Evolutionary conservation across 2,113 vertebrate genomes (phyloP), one percentile per base, ranked within the genome.

Genomic region (Nannobrachium achirus): DNA sequence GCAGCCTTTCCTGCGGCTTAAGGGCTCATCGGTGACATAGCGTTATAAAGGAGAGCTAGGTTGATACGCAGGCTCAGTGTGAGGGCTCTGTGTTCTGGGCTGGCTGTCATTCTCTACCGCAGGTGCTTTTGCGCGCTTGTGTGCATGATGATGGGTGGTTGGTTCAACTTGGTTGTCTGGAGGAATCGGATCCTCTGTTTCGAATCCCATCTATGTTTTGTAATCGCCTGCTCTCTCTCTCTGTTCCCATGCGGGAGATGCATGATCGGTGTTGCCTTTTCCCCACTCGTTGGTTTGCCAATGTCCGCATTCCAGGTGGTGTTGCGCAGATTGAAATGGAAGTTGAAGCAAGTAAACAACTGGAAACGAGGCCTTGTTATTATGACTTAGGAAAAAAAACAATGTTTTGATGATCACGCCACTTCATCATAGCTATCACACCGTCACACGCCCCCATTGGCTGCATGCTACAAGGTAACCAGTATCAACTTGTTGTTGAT

Each of bases 281-380:
- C 40, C 39, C 20, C 46, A 13, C 40, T 53, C 51, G 6, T 46
- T 57, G 18, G 70, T 8, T 60, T 67, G 73, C 65, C 84, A 67
- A 82, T 75, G 86, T 91, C 90, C 88, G 89, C 90, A 87, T 89
- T 90, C 90, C 90, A 86, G 77, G 82, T 86, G 79, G 50, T 86
- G 88, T 91, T 88, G 88, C 90, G 90, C 88, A 91, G 81, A 88
- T 86, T 64, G 78, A 90, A 91, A 86, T 89, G 16, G 66, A 80
- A 83, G 73, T 78, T 80, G 71, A 57, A 86, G 82, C 84, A 89
- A 90, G 82, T 86, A 89, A 90, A 88, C 87, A 88, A 85, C 53
- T 72, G 75, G 15, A 69, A 41, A 62, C 72, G 13, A 15, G 80
- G 72, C 70, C 62, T 69, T 51, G 66, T 49, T 63, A 25, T 33